phyloP scores from a whole-genome alignment of 2,888 invertebrate species.

The Syrphus vitripennis region DNA sequence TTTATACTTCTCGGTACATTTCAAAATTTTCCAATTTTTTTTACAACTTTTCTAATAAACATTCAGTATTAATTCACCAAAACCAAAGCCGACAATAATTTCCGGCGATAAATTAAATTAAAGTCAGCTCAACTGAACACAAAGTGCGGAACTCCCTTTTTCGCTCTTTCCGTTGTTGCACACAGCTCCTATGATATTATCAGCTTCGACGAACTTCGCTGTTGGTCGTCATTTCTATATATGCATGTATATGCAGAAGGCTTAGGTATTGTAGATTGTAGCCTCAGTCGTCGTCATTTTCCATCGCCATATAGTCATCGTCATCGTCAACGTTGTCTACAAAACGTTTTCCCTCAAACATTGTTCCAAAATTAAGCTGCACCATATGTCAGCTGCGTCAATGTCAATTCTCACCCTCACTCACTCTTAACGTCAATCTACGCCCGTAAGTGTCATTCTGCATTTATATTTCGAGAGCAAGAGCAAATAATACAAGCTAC shows the following conservation, averaged over 20 bases:
- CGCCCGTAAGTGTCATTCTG: slow-evolving; percentile 64
- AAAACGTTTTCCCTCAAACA: slow-evolving; percentile 65
- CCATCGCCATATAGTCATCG: too few species aligned
- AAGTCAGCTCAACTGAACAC: slow-evolving; percentile 46
- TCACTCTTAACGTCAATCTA: slow-evolving; percentile 66
- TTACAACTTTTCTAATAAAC: background rate
- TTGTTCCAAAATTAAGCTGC: slow-evolving; percentile 66
- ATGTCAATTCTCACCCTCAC: slow-evolving; percentile 65
- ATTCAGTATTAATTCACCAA: background rate
- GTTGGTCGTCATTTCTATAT: background rate
- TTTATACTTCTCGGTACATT: too few species aligned
- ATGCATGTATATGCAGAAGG: background rate
- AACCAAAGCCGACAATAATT: slow-evolving; percentile 43
- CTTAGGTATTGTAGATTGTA: background rate
- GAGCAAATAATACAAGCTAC: background rate
- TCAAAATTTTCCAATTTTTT: background rate
- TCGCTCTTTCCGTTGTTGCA: slow-evolving; percentile 20
- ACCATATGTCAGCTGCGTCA: slow-evolving; percentile 71
- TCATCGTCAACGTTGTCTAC: slow-evolving; percentile 31
- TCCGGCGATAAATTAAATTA: slow-evolving; percentile 66
- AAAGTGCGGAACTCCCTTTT: slow-evolving; percentile 26
- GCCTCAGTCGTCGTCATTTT: slow-evolving; percentile 1
- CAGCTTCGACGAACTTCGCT: background rate
- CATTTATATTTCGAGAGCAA: slow-evolving; percentile 46
- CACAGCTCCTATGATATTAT: background rate